A percentile compares a stretch with the other conserved stretches of the same genome.
Conservation (phyloP, 1,140 invertebrate species). For the Andricus grossulariae region DNA sequence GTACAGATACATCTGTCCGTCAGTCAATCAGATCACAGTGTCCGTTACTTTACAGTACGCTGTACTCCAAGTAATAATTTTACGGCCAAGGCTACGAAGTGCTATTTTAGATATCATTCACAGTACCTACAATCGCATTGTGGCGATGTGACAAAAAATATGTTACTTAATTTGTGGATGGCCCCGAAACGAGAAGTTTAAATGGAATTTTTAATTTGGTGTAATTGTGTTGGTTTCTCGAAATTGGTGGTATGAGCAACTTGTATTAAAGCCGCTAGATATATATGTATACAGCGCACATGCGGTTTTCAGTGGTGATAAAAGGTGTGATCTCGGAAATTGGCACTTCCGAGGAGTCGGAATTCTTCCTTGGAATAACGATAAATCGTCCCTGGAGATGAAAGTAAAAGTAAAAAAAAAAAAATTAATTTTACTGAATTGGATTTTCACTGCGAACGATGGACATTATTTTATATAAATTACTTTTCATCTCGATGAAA, state of each 20-base stretch:
- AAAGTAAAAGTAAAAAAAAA: conserved; percentile 8
- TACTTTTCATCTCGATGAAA: conserved; percentile 2
- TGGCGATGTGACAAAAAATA: too few relatives aligned
- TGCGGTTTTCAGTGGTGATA: conserved; percentile 20
- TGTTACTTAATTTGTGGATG: too few relatives aligned
- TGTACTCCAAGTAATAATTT: too few relatives aligned
- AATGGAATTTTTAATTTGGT: background rate
- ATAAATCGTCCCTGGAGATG: background rate
- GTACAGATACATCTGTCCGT: too few relatives aligned
- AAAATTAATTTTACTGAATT: conserved; percentile 16
- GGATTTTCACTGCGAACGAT: background rate
- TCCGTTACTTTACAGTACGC: too few relatives aligned
- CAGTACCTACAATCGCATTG: too few relatives aligned
- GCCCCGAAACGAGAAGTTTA: background rate
- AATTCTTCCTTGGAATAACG: background rate
- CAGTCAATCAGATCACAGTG: too few relatives aligned
- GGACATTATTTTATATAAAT: conserved; percentile 17
- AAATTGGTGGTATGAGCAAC: background rate
- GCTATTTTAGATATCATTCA: too few relatives aligned
- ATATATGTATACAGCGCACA: background rate
- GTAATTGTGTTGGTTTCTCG: background rate
- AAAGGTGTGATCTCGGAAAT: conserved; percentile 17
- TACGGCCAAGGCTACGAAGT: too few relatives aligned
- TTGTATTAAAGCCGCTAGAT: conserved; percentile 3
- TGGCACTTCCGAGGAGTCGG: background rate